These are phyloP conservation scores for Hyphantria cunea DNA, from an alignment of 1,140 invertebrate genomes.

Conservation along the genomic window DNA sequence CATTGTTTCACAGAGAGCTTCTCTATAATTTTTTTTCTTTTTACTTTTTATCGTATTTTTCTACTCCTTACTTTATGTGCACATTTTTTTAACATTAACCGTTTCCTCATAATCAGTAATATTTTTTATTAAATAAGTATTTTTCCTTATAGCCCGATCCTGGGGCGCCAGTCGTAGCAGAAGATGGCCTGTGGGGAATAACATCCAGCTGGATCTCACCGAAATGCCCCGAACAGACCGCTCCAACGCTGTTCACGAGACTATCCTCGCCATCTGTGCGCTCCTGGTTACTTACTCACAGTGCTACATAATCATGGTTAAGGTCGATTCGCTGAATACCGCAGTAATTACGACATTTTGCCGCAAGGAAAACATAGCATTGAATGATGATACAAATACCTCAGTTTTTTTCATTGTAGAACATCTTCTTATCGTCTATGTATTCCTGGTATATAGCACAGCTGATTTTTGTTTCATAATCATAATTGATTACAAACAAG, in stretches of 20 bases:
- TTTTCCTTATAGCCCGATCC: slow-evolving; percentile 54
- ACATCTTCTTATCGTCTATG: slow-evolving; percentile 5
- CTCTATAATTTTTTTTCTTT: no score
- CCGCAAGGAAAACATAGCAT: slow-evolving; percentile 13
- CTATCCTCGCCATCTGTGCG: slow-evolving; percentile 42
- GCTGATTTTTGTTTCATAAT: slow-evolving; percentile 30
- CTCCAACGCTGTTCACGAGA: slow-evolving; percentile 60
- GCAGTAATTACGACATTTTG: slow-evolving; percentile 24
- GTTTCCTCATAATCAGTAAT: no score
- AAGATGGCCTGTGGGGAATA: slow-evolving; percentile 64
- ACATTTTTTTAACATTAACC: no score
- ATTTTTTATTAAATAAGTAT: no score
- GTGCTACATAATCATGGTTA: slow-evolving; percentile 26
- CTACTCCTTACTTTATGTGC: no score
- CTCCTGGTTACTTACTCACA: slow-evolving; percentile 50
- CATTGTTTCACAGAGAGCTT: no score
- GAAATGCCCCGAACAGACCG: slow-evolving; percentile 36
- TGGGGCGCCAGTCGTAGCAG: slow-evolving; percentile 59
- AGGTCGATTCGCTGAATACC: slow-evolving; percentile 19
- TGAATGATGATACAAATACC: slow-evolving; percentile 4
- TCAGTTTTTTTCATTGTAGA: not conserved
- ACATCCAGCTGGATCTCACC: slow-evolving; percentile 58
- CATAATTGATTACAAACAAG: no score
- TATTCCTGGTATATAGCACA: slow-evolving; percentile 21
- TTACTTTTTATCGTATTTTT: no score